Percentiles rank a stretch among this genome's conserved stretches.
Evolutionary conservation across 2,113 vertebrate species (phyloP).

Genomic region (Phycodurus eques): DNA sequence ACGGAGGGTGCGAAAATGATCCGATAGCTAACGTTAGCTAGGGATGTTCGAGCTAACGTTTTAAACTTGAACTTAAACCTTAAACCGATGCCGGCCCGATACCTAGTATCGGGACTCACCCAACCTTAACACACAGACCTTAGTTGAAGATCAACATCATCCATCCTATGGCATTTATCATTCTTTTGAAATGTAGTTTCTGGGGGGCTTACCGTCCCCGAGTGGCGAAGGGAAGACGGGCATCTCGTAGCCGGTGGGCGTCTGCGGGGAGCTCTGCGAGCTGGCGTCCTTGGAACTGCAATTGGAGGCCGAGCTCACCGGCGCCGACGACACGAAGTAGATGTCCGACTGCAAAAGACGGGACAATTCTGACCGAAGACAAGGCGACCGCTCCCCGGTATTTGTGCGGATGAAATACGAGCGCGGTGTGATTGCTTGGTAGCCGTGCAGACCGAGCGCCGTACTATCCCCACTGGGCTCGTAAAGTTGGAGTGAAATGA

Average conservation of each 20-base stretch:
- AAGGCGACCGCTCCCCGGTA: constrained; percentile 3
- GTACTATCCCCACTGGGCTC: constrained; percentile 43
- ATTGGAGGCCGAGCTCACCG: constrained; percentile 81
- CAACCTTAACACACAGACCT: background rate
- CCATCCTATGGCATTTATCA: constrained; percentile 1
- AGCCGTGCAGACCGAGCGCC: constrained; percentile 35
- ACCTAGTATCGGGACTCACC: no score
- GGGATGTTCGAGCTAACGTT: no score
- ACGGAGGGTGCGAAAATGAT: no score
- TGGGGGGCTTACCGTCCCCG: constrained; percentile 81
- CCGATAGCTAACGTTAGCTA: no score
- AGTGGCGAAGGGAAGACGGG: constrained; percentile 82
- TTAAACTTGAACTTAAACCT: no score
- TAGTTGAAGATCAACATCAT: constrained; percentile 3
- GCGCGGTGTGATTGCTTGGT: constrained; percentile 33
- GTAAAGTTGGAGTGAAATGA: constrained; percentile 55
- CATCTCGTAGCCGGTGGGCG: constrained; percentile 83
- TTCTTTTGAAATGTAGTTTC: background rate
- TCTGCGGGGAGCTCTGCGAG: constrained; percentile 88
- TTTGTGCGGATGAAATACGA: constrained; percentile 42
- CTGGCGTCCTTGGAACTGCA: constrained; percentile 87
- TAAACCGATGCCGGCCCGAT: no score
- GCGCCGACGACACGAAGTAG: constrained; percentile 87
- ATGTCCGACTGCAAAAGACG: constrained; percentile 86
- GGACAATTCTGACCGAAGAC: background rate